These are phyloP conservation scores for Columba livia DNA, from an alignment of 2,113 vertebrate genomes.

Conservation along the genomic window DNA sequence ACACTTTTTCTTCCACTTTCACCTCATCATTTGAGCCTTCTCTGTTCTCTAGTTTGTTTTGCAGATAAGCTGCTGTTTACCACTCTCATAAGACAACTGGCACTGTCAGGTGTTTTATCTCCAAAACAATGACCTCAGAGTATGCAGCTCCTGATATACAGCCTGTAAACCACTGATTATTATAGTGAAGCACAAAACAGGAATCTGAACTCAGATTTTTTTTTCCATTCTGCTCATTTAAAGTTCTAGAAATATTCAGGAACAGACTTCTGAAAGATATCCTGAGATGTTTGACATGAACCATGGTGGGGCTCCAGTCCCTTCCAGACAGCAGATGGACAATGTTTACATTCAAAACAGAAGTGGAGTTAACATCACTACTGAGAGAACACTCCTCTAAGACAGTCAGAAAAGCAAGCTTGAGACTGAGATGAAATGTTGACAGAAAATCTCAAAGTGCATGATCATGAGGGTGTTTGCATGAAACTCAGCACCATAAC, in stretches of 20 bases:
- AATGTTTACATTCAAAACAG: background rate
- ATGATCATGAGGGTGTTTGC: background rate
- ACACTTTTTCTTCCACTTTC: background rate
- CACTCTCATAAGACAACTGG: background rate
- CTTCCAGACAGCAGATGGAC: background rate
- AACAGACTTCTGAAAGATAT: background rate
- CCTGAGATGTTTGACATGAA: background rate
- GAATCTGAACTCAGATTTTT: background rate
- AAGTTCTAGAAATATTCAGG: background rate
- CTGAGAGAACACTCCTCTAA: background rate
- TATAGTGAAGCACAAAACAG: background rate
- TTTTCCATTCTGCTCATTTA: background rate
- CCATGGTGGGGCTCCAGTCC: background rate
- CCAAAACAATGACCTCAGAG: background rate
- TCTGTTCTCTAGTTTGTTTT: background rate
- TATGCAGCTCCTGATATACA: background rate
- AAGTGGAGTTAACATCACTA: background rate
- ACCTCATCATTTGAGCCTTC: background rate
- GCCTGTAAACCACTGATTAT: background rate
- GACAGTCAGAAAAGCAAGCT: background rate
- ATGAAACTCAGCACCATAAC: background rate
- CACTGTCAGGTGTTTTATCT: background rate
- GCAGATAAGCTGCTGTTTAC: background rate
- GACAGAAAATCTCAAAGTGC: background rate
- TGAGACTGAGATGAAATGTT: background rate